phyloP scores from a whole-genome alignment of 2,113 vertebrate species.

The Herpetotheres cachinnans region DNA sequence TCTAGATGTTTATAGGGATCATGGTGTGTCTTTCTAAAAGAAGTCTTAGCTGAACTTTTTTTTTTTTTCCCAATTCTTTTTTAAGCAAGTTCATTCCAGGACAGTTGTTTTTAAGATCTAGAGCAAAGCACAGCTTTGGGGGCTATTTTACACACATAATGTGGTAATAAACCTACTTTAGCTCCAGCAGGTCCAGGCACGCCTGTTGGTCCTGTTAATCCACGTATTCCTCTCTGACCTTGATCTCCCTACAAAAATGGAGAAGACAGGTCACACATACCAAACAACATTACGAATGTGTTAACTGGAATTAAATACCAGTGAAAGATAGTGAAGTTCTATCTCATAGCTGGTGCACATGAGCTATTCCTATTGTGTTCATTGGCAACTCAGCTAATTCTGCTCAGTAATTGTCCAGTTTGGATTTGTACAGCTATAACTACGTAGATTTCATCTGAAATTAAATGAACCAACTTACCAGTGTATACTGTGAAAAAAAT shows the following conservation, averaged over 20 bases:
- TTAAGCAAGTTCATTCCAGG: background rate
- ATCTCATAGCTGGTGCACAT: background rate
- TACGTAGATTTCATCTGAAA: background rate
- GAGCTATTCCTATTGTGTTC: background rate
- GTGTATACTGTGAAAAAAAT: background rate
- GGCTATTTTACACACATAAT: background rate
- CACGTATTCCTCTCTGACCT: conserved; percentile 85
- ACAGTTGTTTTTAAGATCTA: background rate
- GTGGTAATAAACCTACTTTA: conserved; percentile 74
- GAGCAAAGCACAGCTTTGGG: background rate
- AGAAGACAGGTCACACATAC: background rate
- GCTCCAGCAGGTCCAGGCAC: conserved; percentile 81
- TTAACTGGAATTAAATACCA: background rate
- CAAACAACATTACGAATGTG: background rate
- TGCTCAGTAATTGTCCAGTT: background rate
- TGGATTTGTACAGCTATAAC: background rate
- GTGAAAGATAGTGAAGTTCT: background rate
- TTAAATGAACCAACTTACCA: background rate
- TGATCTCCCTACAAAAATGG: conserved; percentile 81
- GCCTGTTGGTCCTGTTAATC: conserved; percentile 83
- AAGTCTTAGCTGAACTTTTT: background rate
- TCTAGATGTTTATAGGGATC: background rate
- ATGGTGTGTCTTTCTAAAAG: background rate
- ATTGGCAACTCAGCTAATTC: background rate
- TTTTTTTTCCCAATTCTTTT: background rate